These are phyloP conservation scores for Semnopithecus entellus DNA, from an alignment of 2,113 vertebrate species.

Conservation along the genomic window DNA sequence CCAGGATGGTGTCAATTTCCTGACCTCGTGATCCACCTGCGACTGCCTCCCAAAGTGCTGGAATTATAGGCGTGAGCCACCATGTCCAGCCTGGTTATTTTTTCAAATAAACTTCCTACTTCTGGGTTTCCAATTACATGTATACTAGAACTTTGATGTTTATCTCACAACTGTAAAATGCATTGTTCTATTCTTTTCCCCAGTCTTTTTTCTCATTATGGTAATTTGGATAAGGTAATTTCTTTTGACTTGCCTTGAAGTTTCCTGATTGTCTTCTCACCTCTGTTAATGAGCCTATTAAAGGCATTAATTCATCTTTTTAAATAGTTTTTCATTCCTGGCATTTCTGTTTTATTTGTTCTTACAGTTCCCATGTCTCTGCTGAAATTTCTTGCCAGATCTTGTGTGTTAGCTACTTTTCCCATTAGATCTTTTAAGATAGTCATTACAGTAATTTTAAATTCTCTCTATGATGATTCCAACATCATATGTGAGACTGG, in stretches of 20 bases:
- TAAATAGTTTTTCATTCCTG: background rate
- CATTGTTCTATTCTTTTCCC: background rate
- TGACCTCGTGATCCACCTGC: too few species aligned
- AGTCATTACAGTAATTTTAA: background rate
- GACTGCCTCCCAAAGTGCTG: too few species aligned
- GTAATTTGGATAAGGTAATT: background rate
- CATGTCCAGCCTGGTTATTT: too few species aligned
- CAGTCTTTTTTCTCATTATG: background rate
- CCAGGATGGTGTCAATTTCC: too few species aligned
- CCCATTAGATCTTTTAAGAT: background rate
- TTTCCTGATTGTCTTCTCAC: background rate
- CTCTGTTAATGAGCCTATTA: background rate
- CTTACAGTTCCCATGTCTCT: background rate
- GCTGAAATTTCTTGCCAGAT: background rate
- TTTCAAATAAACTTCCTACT: background rate
- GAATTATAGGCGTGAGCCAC: too few species aligned
- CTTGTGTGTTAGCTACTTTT: background rate
- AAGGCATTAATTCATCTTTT: background rate
- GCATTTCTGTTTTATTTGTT: background rate
- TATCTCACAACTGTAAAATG: background rate
- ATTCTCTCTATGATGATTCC: background rate
- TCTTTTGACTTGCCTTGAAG: background rate
- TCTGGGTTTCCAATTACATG: background rate
- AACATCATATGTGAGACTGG: background rate
- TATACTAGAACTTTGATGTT: background rate